Evolutionary conservation across 2,113 vertebrate species (phyloP).

Genomic region (Tichodroma muraria): DNA sequence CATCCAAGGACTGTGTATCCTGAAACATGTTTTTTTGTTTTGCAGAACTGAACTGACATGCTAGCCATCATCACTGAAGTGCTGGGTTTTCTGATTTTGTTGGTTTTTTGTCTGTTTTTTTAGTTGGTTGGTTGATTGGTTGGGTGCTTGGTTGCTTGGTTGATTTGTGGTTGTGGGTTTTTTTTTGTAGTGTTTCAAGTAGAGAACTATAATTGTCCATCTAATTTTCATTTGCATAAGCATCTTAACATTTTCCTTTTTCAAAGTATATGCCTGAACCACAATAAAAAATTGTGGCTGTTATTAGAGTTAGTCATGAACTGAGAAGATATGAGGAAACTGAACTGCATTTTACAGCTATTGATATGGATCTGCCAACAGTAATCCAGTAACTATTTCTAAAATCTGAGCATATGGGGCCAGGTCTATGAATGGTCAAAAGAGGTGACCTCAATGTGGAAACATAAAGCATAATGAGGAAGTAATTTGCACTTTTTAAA

Average conservation of each 20-base stretch:
- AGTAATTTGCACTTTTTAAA: not conserved
- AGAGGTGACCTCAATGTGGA: not conserved
- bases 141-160: not conserved
- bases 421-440: not conserved
- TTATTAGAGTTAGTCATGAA: not conserved
- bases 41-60: not conserved
- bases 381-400: not conserved
- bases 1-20: not conserved
- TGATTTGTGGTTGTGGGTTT: too few species aligned
- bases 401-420: not conserved
- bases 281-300: not conserved
- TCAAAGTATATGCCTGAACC: not conserved
- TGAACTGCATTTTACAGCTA: not conserved
- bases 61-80: not conserved
- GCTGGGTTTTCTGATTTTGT: not conserved
- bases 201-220: fast-evolving
- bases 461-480: not conserved
- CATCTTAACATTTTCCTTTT: not conserved
- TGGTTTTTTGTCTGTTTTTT: not conserved
- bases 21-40: not conserved
- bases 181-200: not conserved
- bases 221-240: not conserved
- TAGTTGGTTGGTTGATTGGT: not conserved
- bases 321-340: not conserved
- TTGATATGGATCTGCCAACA: not conserved